Evolutionary conservation across 2,888 invertebrate genomes (phyloP), one percentile per base, ranked within the genome.

Genomic region (Polietes domitor): DNA sequence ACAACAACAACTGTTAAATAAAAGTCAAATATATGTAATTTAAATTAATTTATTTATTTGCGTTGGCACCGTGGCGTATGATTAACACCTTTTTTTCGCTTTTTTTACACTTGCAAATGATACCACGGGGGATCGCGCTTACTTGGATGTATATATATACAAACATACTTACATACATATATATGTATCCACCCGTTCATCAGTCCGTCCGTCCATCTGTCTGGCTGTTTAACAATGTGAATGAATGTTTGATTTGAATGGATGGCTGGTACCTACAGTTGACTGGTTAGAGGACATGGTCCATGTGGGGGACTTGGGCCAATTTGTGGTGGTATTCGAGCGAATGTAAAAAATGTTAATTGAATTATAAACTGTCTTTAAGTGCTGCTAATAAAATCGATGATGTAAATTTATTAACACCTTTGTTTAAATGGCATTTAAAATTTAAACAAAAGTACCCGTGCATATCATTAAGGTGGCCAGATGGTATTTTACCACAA

Each of bases 401-500:
- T 90, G 90, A 90, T 90, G 90, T 89, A 89, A 90, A 90, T 86
- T 83, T 83, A 83, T 86, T 87, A 85, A 85, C 86, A 87, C 89
- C 87, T 89, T 88, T 17, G 41, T 75, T 72, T 75, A 72, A 78
- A 83, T 75, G 74, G 63, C 70, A 80, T 43, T 55, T 75, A 43
- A 19, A 43, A 47, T 9, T 58, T 24, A 70, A 78, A 77, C 73
- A 12, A 9, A 72, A 74, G 37, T 71, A 24, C 50, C 28, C 43
- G 5, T 28, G 24, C 26, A 15, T 28, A 17, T 19, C 3, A 5
- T 24, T 43, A 68, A 68, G 65, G 81, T 79, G 65, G 55, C 79
- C 79, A 79, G 79, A 15, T 43, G 37, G n/a, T n/a, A n/a, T n/a
- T n/a, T n/a, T n/a, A n/a, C n/a, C n/a, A n/a, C n/a, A n/a, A n/a